Conservation (phyloP, 2,113 vertebrate species). For the Leucopsar rothschildi region DNA sequence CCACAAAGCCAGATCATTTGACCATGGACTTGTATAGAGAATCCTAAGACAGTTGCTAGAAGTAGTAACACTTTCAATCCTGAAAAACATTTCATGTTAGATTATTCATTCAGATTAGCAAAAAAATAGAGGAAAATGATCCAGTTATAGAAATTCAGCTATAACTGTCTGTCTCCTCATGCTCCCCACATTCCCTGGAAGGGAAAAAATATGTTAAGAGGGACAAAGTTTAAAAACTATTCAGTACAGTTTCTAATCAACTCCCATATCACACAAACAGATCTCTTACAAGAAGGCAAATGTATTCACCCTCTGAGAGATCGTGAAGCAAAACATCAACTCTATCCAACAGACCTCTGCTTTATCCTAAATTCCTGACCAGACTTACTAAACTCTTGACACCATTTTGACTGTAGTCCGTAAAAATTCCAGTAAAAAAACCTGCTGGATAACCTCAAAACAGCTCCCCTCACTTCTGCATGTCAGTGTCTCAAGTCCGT, state of each 20-base stretch:
- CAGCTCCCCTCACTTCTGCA: background rate
- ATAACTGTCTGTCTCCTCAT: background rate
- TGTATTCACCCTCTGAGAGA: background rate
- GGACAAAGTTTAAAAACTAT: background rate
- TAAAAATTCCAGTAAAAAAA: background rate
- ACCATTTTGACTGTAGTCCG: background rate
- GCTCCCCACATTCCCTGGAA: background rate
- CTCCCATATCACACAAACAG: background rate
- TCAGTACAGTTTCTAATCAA: background rate
- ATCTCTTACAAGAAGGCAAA: background rate
- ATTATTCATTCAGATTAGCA: background rate
- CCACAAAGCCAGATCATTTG: background rate
- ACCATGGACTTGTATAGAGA: background rate
- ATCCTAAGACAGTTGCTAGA: background rate
- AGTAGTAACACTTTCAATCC: background rate
- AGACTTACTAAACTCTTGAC: background rate
- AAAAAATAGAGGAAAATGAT: background rate
- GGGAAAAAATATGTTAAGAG: background rate
- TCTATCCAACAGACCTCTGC: background rate
- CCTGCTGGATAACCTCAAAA: background rate
- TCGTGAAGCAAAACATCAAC: background rate
- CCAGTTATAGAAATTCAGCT: background rate
- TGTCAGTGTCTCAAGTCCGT: rapidly evolving
- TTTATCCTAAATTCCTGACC: background rate
- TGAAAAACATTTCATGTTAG: background rate